phyloP scores from a whole-genome alignment of 2,797 vertebrate species.

The Enteromius unitaeniatus region DNA sequence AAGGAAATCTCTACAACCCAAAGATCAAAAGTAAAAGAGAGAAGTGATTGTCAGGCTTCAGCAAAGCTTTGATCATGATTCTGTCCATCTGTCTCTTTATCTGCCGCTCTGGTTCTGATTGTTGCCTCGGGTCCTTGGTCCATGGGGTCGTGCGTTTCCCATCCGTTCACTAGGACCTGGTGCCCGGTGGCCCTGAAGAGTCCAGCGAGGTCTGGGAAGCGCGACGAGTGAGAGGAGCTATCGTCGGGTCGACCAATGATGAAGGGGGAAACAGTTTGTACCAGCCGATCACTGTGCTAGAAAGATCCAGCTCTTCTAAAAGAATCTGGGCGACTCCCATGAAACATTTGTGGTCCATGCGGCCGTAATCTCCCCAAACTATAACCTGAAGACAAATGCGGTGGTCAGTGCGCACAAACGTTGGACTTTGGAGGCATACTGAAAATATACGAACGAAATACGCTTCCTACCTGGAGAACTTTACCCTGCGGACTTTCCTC shows the following conservation, averaged over 20 bases:
- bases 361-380: conserved; percentile 98
- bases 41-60: conserved; percentile 98
- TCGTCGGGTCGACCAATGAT: conserved; percentile 96
- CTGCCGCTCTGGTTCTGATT: conserved; percentile 81
- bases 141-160: conserved; percentile 56
- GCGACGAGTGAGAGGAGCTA: conserved; percentile 94
- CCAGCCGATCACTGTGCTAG: conserved; percentile 99
- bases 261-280: conserved; percentile 99
- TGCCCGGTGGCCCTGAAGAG: conserved; percentile 91
- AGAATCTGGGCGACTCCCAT: conserved; percentile 99
- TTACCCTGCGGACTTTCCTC: conserved; percentile 97
- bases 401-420: not conserved
- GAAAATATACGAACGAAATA: not conserved
- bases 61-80: conserved; percentile 84
- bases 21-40: conserved; percentile 68
- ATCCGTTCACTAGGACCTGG: conserved; percentile 89
- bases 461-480: conserved; percentile 92
- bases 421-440: not conserved
- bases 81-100: conserved; percentile 60
- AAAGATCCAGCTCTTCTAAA: conserved; percentile 96
- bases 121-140: conserved; percentile 76
- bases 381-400: conserved; percentile 83
- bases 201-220: conserved; percentile 99
- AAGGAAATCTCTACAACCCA: conserved; percentile 64
- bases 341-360: conserved; percentile 99